phyloP scores from a whole-genome alignment of 2,888 invertebrate species.

The Eupithecia subumbrata region DNA sequence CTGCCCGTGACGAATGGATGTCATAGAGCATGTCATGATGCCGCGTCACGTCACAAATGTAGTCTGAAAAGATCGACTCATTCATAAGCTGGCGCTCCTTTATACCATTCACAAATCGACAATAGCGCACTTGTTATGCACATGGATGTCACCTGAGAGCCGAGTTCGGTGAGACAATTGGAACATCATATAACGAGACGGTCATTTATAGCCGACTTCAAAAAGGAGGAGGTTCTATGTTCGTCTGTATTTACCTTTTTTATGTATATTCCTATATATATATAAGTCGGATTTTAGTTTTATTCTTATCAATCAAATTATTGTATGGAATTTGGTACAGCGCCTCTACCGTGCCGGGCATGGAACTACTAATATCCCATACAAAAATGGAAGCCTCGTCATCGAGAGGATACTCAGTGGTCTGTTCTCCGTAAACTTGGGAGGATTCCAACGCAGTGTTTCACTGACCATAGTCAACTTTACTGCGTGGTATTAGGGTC shows the following conservation, averaged over 20 bases:
- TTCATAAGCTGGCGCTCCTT: constrained; percentile 57
- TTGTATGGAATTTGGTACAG: no score
- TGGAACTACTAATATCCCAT: not conserved
- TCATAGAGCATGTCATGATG: constrained; percentile 45
- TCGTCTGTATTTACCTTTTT: no score
- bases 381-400: not conserved
- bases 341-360: no score
- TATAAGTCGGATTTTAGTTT: no score
- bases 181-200: not conserved
- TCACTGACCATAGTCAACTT: constrained; percentile 5
- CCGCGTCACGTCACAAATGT: constrained; percentile 46
- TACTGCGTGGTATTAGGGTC: constrained; percentile 4
- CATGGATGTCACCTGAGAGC: constrained; percentile 44
- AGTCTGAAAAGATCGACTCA: constrained; percentile 47
- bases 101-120: constrained; percentile 48
- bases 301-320: no score
- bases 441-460: not conserved
- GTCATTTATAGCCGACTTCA: not conserved
- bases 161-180: not conserved
- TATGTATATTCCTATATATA: no score
- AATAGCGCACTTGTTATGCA: constrained; percentile 48
- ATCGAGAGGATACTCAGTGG: not conserved
- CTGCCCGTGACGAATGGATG: constrained; percentile 63
- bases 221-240: no score
- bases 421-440: not conserved